Conservation (phyloP, 1,140 invertebrate species). For the Luehdorfia chinensis region DNA sequence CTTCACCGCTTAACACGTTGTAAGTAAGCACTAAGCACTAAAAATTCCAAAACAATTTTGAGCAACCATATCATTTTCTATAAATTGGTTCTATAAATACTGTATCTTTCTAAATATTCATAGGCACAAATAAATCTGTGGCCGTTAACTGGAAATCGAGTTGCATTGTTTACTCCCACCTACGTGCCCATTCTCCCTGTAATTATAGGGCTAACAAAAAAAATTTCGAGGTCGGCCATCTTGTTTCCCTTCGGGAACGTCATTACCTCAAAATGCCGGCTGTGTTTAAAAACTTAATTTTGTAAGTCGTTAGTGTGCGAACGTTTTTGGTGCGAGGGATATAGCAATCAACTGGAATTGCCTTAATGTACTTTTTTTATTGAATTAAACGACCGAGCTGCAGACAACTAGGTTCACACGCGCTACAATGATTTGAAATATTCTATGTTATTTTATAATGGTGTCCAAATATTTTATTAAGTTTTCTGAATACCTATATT, state of each 20-base stretch:
- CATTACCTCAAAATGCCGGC: constrained; percentile 20
- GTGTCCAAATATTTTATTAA: neutral
- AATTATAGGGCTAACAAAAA: constrained; percentile 39
- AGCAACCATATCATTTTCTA: too few species aligned
- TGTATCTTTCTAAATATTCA: too few species aligned
- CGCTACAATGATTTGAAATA: constrained; percentile 4
- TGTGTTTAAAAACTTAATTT: constrained; percentile 55
- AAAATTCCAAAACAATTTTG: too few species aligned
- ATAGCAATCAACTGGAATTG: constrained; percentile 32
- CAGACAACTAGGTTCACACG: constrained; percentile 10
- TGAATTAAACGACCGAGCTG: constrained; percentile 5
- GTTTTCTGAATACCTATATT: too few species aligned
- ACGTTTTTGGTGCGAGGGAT: constrained; percentile 30
- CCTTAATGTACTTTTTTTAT: constrained; percentile 18
- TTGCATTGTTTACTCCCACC: constrained; percentile 17
- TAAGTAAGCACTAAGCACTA: too few species aligned
- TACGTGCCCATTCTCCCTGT: constrained; percentile 20
- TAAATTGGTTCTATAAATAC: too few species aligned
- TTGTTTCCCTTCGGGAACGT: constrained; percentile 29
- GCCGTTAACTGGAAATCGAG: constrained; percentile 8
- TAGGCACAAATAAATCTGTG: constrained; percentile 8
- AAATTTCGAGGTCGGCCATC: constrained; percentile 33
- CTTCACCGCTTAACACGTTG: too few species aligned
- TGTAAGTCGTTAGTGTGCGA: constrained; percentile 38
- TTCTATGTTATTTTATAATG: neutral